Evolutionary conservation across 2,113 vertebrate genomes (phyloP), one percentile per base, ranked within the genome.

Genomic region (Engystomops pustulosus): DNA sequence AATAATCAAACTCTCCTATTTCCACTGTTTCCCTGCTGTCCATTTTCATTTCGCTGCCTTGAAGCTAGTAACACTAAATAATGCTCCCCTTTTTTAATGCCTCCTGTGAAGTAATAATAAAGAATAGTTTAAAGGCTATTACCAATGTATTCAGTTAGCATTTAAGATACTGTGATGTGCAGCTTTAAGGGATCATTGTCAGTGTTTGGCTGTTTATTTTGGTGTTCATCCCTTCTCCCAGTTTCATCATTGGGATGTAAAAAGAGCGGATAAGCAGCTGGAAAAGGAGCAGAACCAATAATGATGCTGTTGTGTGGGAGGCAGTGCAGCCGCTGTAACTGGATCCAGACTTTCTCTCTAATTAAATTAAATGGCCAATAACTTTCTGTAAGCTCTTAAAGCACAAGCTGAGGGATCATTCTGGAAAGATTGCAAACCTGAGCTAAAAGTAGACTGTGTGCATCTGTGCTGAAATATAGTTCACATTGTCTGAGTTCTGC

Each of bases 231-330:
- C 15, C 72, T 58, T 67, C 71, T 75, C 20, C 62, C 38, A 51
- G 2, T 83, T 83, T 83, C 60, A 76, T 65, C n/a, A 38, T 67
- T 45, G 27, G 38, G 60, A 72, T 58, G 55, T n/a, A 34, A 67
- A 47, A 76, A 76, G 51, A 53, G 32, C 27, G 34, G 51, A 51
- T 69, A 70, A 70, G 62, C 79, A 49, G 79, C 79, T 58, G 55
- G 55, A 83, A 67, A 80, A 79, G 84, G 89, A 85, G 84, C 89
- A 85, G 41, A 86, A 89, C 88, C 88, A 87, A 72, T 87, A 77
- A 88, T 87, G 80, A 87, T 88, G 89, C 90, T 90, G 89, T 90
- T 88, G 89, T 88, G 89, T 88, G 86, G 58, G 17, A 88, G 80
- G 89, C 86, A 83, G 79, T 65, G 80, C 60, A 17, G 30, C 34